These are phyloP conservation scores for Monopis laevigella DNA, from an alignment of 2,888 invertebrate species.

Conservation along the genomic window DNA sequence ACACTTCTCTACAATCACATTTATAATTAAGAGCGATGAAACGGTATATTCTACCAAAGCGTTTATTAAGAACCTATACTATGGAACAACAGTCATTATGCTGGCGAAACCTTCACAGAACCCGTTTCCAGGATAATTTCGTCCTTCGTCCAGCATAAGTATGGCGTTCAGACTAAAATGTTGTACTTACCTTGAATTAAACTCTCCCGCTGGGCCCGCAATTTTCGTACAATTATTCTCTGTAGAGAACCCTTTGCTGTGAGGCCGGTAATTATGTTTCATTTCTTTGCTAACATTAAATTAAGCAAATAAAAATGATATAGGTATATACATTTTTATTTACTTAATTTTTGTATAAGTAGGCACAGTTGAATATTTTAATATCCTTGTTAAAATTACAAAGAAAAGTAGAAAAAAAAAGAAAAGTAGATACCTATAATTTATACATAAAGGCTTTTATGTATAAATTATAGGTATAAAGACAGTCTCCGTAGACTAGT, in stretches of 20 bases:
- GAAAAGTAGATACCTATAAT: too few species aligned
- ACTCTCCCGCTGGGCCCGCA: constrained; percentile 54
- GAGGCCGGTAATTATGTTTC: constrained; percentile 58
- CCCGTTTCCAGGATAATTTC: constrained; percentile 58
- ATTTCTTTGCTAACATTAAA: constrained; percentile 47
- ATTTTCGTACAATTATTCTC: constrained; percentile 63
- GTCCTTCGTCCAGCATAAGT: constrained; percentile 54
- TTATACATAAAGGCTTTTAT: too few species aligned
- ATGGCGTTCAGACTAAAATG: constrained; percentile 34
- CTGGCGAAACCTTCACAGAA: constrained; percentile 55
- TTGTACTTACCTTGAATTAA: constrained; percentile 44
- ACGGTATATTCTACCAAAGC: not conserved
- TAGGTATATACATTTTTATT: too few species aligned
- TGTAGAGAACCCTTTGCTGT: constrained; percentile 54
- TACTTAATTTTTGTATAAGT: too few species aligned
- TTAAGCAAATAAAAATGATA: too few species aligned
- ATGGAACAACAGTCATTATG: constrained; percentile 39
- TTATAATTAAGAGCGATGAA: not conserved
- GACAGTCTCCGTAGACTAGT: too few species aligned
- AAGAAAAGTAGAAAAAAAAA: too few species aligned
- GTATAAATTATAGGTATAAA: too few species aligned
- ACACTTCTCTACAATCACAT: too few species aligned
- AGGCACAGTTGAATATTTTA: too few species aligned
- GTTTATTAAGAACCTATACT: too few species aligned
- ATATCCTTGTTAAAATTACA: too few species aligned